Evolutionary conservation across 2,113 vertebrate species (phyloP), one percentile per base, ranked within the genome.

Genomic region (Galeopterus variegatus): DNA sequence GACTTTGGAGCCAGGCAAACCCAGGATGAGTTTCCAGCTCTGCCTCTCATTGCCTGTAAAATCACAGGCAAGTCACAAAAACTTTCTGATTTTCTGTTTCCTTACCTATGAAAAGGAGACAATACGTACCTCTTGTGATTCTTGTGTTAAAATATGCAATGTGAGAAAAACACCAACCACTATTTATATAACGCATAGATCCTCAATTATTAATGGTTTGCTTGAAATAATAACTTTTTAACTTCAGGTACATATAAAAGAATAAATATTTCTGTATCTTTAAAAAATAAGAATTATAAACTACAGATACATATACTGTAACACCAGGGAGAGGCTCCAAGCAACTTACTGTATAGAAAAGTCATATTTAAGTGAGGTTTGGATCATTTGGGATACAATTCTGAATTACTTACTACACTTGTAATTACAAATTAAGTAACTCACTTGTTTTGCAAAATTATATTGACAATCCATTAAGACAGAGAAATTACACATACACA

Each of bases 341-440:
- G 72, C 50, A 93, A 83, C 73, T 64, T 73, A n/a, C 7, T 64
- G 0, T 10, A 80, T 1, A 33, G 33, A 5, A 87, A 85, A 62
- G 31, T 3, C 4, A 41, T 36, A 92, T 89, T 95, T 97, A 92
- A 89, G 69, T 41, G 77, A 72, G 1, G 11, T 50, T 88, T 90
- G 13, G 64, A 48, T 67, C 88, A 92, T 70, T 48, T 94, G 52
- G 72, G 70, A 80, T 48, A 96, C 8, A 84, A 18, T 0, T 24
- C 33, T 28, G 94, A 89, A 72, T 93, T 90, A 64, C 12, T 90
- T 64, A 92, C 5, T 89, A 90, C 58, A 56, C 45, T 33, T 81
- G 17, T 85, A 94, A 93, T 93, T 89, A 81, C 60, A 92, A 72
- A 58, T 81, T 95, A 95, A 90, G 95, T 54, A 88, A 5, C 69